These are phyloP conservation scores for Oxytorus armatus DNA, from an alignment of 2,888 invertebrate species.

Conservation along the genomic window DNA sequence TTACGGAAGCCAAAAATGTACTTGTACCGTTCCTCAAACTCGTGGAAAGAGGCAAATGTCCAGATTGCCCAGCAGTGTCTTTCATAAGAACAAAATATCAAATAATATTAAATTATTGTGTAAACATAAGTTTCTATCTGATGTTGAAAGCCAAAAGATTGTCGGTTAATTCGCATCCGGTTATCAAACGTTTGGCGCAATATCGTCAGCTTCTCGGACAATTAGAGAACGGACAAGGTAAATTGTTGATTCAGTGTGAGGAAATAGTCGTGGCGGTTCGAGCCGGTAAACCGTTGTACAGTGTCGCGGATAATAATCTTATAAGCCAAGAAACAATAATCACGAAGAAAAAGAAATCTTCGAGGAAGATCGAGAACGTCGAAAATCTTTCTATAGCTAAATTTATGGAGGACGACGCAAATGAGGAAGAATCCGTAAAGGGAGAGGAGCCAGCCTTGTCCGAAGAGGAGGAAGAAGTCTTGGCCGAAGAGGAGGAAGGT, in stretches of 20 bases:
- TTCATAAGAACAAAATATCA: slow-evolving; percentile 90
- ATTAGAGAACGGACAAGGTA: slow-evolving; percentile 89
- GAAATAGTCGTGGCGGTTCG: slow-evolving; percentile 87
- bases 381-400: slow-evolving; percentile 82
- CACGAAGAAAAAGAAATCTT: slow-evolving; percentile 84
- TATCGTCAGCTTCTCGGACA: slow-evolving; percentile 91
- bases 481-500: slow-evolving; percentile 70
- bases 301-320: slow-evolving; percentile 71
- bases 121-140: slow-evolving; percentile 94
- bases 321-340: slow-evolving; percentile 51
- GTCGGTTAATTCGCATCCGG: slow-evolving; percentile 93
- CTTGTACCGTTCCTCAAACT: slow-evolving; percentile 89
- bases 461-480: slow-evolving; percentile 68
- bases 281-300: slow-evolving; percentile 83
- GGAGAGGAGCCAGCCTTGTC: slow-evolving; percentile 69
- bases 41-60: slow-evolving; percentile 87
- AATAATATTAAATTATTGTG: slow-evolving; percentile 91
- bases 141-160: slow-evolving; percentile 91
- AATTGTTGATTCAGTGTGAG: slow-evolving; percentile 89
- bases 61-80: slow-evolving; percentile 88
- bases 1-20: slow-evolving; percentile 88
- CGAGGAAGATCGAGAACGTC: slow-evolving; percentile 75
- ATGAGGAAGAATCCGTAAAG: slow-evolving; percentile 39
- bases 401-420: slow-evolving; percentile 69
- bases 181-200: slow-evolving; percentile 93